A percentile compares a stretch with the other conserved stretches of the same genome.
phyloP scores from a whole-genome alignment of 2,888 invertebrate genomes.

The Onchidella celtica region DNA sequence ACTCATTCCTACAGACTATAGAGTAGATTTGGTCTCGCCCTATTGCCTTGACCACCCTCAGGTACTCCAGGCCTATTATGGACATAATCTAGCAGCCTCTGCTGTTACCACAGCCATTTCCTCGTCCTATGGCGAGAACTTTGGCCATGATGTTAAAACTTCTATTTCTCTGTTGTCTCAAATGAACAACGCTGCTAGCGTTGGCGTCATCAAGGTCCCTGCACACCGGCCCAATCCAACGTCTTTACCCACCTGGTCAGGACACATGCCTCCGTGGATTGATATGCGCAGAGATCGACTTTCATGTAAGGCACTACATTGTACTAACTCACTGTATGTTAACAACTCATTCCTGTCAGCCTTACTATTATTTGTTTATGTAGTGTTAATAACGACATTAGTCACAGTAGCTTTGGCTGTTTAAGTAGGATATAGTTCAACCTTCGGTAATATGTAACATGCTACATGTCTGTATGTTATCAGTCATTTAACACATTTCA shows the following conservation, averaged over 20 bases:
- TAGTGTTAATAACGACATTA: too few species aligned
- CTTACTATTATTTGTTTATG: too few species aligned
- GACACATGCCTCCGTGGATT: slow-evolving; percentile 74
- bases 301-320: slow-evolving; percentile 65
- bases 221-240: slow-evolving; percentile 69
- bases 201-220: slow-evolving; percentile 65
- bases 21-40: neutral
- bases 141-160: slow-evolving; percentile 19
- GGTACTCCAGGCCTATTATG: neutral
- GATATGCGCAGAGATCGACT: slow-evolving; percentile 75
- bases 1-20: neutral
- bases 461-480: too few species aligned
- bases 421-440: too few species aligned
- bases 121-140: neutral
- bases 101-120: neutral
- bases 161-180: slow-evolving; percentile 21
- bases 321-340: too few species aligned
- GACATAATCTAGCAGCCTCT: slow-evolving; percentile 11
- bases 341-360: too few species aligned
- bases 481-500: too few species aligned
- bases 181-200: neutral
- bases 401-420: too few species aligned
- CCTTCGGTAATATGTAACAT: too few species aligned
- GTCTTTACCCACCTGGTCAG: slow-evolving; percentile 60
- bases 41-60: slow-evolving; percentile 3